Conservation (phyloP, 1,140 invertebrate genomes). For the Mactra quadrangularis region DNA sequence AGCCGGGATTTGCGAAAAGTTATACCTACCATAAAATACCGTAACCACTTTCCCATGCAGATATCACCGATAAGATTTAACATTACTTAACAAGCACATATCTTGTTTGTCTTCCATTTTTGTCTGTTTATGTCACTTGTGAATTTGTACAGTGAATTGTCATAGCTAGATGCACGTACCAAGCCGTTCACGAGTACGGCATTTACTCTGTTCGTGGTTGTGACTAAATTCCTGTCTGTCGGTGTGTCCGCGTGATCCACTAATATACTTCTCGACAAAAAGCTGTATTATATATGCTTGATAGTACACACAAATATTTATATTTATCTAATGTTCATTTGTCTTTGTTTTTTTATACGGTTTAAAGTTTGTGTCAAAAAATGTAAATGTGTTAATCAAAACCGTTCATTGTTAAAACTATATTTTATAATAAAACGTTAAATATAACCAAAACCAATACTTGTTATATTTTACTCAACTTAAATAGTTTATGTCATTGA, state of each 20-base stretch:
- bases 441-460: background rate
- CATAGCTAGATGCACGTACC: background rate
- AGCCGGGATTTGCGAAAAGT: too few species aligned
- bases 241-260: background rate
- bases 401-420: conserved; percentile 31
- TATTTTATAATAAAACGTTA: conserved; percentile 13
- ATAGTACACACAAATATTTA: too few species aligned
- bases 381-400: conserved; percentile 20
- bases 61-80: too few species aligned
- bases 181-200: background rate
- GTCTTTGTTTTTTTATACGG: background rate
- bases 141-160: too few species aligned
- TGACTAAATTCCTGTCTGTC: background rate
- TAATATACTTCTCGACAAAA: conserved; percentile 12
- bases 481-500: background rate
- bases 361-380: conserved; percentile 6
- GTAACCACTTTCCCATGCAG: too few species aligned
- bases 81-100: too few species aligned
- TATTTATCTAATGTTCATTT: conserved; percentile 7
- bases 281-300: conserved; percentile 13
- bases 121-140: too few species aligned
- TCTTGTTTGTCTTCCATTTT: background rate
- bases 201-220: too few species aligned
- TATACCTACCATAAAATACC: too few species aligned
- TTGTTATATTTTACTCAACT: background rate